Evolutionary conservation across 2,888 invertebrate genomes (phyloP).

Genomic region (Dinocampus coccinellae): DNA sequence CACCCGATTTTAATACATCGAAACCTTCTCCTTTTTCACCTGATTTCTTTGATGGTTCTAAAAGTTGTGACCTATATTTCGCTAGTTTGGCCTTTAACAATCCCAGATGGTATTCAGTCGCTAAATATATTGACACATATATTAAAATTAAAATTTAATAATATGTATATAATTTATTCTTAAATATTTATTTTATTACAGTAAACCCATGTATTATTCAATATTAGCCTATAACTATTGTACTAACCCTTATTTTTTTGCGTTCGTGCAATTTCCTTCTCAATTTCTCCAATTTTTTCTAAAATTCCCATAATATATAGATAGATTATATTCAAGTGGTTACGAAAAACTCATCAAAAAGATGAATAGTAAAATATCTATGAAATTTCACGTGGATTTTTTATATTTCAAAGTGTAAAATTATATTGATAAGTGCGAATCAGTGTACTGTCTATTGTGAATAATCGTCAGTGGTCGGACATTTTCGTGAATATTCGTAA

Average conservation of each 20-base stretch:
- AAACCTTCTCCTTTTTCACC: conserved; percentile 95
- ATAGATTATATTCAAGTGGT: neutral
- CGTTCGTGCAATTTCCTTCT: conserved; percentile 97
- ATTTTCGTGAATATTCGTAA: no score
- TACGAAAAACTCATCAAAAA: neutral
- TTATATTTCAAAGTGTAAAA: no score
- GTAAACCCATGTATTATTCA: conserved; percentile 11
- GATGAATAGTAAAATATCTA: neutral
- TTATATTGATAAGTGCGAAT: no score
- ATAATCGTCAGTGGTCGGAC: no score
- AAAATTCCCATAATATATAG: conserved; percentile 89
- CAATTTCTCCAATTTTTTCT: conserved; percentile 99
- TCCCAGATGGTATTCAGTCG: conserved; percentile 99
- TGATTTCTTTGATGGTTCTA: conserved; percentile 94
- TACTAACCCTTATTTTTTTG: conserved; percentile 97
- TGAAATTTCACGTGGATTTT: no score
- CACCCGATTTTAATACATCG: conserved; percentile 99
- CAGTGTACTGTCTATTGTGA: no score
- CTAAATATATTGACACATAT: conserved; percentile 70
- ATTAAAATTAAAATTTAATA: neutral
- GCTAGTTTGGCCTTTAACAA: conserved; percentile 96
- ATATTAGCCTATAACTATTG: conserved; percentile 16
- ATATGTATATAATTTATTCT: conserved; percentile 27
- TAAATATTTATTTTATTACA: conserved; percentile 13
- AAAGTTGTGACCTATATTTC: conserved; percentile 92